Conservation (phyloP, 1,140 invertebrate species). For the Lepidurus apus region DNA sequence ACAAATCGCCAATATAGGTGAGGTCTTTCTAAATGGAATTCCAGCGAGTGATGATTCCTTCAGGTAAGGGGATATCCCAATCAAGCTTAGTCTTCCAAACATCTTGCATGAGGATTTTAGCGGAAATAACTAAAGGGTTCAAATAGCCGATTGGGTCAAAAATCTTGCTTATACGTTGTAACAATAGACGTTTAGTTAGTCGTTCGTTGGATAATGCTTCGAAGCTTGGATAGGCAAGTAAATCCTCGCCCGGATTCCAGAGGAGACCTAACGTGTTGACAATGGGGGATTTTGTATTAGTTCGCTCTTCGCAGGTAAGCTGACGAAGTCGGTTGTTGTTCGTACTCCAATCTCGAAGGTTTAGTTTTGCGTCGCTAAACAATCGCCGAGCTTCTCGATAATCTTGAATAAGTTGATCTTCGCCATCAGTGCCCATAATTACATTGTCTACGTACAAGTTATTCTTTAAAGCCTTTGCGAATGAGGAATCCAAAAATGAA, state of each 20-base stretch:
- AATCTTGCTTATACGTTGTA: slow-evolving; percentile 31
- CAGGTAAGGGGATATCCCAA: slow-evolving; percentile 37
- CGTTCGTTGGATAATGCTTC: slow-evolving; percentile 22
- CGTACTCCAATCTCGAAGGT: neutral
- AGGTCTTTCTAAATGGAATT: too few species aligned
- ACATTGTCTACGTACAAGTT: slow-evolving; percentile 32
- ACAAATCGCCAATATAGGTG: too few species aligned
- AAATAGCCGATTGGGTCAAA: slow-evolving; percentile 41
- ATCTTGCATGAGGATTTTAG: slow-evolving; percentile 47
- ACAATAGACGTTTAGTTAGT: slow-evolving; percentile 34
- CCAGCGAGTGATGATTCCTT: slow-evolving; percentile 34
- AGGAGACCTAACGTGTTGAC: slow-evolving; percentile 32
- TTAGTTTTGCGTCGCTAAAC: neutral
- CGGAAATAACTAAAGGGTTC: slow-evolving; percentile 41
- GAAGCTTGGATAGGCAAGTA: neutral
- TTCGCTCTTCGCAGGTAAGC: neutral
- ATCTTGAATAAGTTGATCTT: neutral
- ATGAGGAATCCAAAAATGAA: neutral
- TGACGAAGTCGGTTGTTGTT: neutral
- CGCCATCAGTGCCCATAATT: neutral
- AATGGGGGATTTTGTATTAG: neutral
- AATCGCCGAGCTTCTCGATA: neutral
- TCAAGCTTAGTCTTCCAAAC: slow-evolving; percentile 42
- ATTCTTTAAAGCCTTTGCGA: neutral
- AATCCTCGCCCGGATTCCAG: slow-evolving; percentile 29